Percentiles rank a stretch among this genome's conserved stretches.
These are phyloP conservation scores for Papilio glaucus DNA, from an alignment of 1,140 invertebrate species.

Conservation along the genomic window DNA sequence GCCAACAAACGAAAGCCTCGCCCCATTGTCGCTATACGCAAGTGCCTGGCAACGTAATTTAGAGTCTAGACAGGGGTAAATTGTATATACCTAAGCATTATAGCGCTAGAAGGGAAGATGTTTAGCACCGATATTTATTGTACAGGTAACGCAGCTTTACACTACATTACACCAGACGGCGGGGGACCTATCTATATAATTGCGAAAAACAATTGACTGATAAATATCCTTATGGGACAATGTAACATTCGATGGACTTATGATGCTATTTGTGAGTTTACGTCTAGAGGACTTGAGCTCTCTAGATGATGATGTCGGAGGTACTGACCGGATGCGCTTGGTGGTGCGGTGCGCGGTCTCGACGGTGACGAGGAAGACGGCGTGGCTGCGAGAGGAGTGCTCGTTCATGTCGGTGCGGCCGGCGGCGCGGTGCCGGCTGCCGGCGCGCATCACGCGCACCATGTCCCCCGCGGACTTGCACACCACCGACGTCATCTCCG, in stretches of 20 bases:
- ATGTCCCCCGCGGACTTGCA: slow-evolving; percentile 97
- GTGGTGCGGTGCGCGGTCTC: slow-evolving; percentile 94
- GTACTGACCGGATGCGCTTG: slow-evolving; percentile 82
- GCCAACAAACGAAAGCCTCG: neutral
- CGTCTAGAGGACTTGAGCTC: too few relatives aligned
- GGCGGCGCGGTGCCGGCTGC: slow-evolving; percentile 94
- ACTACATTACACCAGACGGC: neutral
- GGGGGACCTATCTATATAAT: neutral
- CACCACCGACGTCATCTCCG: slow-evolving; percentile 94
- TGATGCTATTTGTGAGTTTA: neutral
- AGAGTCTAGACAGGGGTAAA: slow-evolving; percentile 12
- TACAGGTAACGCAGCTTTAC: neutral
- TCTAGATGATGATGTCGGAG: neutral
- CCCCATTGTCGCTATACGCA: too few relatives aligned
- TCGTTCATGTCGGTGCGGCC: slow-evolving; percentile 99
- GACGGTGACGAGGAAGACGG: slow-evolving; percentile 99
- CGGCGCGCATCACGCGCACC: slow-evolving; percentile 93
- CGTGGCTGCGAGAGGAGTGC: slow-evolving; percentile 98
- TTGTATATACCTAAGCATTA: neutral
- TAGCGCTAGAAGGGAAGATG: neutral
- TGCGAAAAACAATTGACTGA: neutral
- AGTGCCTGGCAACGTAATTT: slow-evolving; percentile 1
- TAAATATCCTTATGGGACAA: neutral
- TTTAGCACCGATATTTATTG: neutral
- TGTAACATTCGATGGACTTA: too few relatives aligned